Conservation (phyloP, 2,797 vertebrate genomes). For the Phylloscopus collybita region DNA sequence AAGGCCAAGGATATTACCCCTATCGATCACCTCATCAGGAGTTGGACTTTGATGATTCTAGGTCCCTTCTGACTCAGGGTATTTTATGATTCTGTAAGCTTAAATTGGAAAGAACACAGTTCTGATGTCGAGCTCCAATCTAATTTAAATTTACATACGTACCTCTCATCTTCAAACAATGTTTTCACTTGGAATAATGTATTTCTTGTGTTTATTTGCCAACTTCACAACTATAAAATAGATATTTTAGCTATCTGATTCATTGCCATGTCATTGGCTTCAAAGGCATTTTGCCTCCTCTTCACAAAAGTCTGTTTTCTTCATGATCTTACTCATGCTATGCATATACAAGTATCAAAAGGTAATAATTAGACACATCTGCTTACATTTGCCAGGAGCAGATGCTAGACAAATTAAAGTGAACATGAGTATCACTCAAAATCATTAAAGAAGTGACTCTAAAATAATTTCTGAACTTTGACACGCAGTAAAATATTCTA, state of each 20-base stretch:
- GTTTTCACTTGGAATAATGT: constrained; percentile 23
- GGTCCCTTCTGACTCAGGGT: not conserved
- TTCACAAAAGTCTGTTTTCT: constrained; percentile 39
- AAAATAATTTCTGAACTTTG: constrained; percentile 22
- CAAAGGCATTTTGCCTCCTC: constrained; percentile 11
- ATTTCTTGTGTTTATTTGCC: constrained; percentile 50
- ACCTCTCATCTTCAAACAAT: not conserved
- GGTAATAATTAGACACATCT: constrained; percentile 73
- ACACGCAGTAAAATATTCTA: not conserved
- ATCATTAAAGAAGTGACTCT: constrained; percentile 39
- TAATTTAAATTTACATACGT: not conserved
- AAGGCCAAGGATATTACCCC: not conserved
- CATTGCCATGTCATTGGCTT: not conserved
- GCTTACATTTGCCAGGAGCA: constrained; percentile 69
- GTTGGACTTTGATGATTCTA: not conserved
- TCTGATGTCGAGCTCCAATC: not conserved
- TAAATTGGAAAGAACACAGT: not conserved
- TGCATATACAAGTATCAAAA: constrained; percentile 40
- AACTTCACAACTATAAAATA: constrained; percentile 22
- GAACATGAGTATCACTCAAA: constrained; percentile 47
- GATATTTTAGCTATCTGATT: constrained; percentile 10
- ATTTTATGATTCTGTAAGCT: not conserved
- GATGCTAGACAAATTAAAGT: constrained; percentile 74
- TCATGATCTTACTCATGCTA: constrained; percentile 7
- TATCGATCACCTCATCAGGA: not conserved